Evolutionary conservation across 2,888 invertebrate genomes (phyloP).

Genomic region (Timema podura): DNA sequence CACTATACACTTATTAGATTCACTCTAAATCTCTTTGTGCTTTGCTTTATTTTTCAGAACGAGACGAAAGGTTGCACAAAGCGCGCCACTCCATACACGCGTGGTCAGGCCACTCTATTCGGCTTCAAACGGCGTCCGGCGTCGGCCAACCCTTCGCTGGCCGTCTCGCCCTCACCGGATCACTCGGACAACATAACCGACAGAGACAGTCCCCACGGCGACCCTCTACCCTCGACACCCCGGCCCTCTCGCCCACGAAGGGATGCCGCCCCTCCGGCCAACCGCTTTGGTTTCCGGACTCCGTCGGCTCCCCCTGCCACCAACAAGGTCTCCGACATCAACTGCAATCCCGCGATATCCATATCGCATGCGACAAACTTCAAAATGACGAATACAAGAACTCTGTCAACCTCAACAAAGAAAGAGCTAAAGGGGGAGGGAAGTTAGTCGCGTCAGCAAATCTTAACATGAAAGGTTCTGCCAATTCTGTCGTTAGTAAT

Average conservation of each 20-base stretch:
- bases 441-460: slow-evolving; percentile 16
- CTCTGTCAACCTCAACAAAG: slow-evolving; percentile 20
- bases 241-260: slow-evolving; percentile 64
- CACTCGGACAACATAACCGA: slow-evolving; percentile 32
- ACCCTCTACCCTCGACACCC: slow-evolving; percentile 55
- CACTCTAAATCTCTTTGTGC: too few relatives aligned
- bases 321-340: slow-evolving; percentile 63
- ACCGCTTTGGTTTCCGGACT: slow-evolving; percentile 70
- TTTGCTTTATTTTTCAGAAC: too few relatives aligned
- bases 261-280: slow-evolving; percentile 58
- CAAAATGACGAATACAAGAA: slow-evolving; percentile 20
- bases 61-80: slow-evolving; percentile 38
- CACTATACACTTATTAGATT: too few relatives aligned
- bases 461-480: slow-evolving; percentile 10
- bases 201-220: slow-evolving; percentile 41
- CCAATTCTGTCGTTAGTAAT: not conserved
- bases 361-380: not conserved
- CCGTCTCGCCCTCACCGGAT: slow-evolving; percentile 38
- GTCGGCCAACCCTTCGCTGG: slow-evolving; percentile 42
- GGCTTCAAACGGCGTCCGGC: slow-evolving; percentile 70
- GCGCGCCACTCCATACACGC: slow-evolving; percentile 44
- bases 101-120: slow-evolving; percentile 78
- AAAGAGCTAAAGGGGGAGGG: slow-evolving; percentile 26
- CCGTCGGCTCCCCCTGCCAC: slow-evolving; percentile 57
- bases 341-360: slow-evolving; percentile 44